A percentile compares a stretch with the other conserved stretches of the same genome.
Evolutionary conservation across 1,140 invertebrate species (phyloP).

Genomic region (Habropoda laboriosa): DNA sequence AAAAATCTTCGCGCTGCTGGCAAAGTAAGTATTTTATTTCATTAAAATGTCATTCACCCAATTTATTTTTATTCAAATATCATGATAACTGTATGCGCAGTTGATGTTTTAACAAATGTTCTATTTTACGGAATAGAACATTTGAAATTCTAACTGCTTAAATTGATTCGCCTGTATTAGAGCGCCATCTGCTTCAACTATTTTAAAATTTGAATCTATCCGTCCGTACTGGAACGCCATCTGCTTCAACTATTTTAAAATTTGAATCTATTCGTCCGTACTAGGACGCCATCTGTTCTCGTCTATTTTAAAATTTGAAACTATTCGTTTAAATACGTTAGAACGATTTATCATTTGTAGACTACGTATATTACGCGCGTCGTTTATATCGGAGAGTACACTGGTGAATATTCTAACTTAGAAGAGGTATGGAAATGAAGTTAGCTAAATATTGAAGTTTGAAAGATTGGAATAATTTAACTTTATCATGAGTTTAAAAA

Average conservation of each 20-base stretch:
- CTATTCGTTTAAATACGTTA: neutral
- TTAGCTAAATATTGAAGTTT: too few species aligned
- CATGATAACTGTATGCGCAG: neutral
- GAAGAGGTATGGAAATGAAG: slow-evolving; percentile 47
- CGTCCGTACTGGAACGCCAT: neutral
- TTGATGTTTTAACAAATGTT: too few species aligned
- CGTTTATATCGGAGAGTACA: slow-evolving; percentile 65
- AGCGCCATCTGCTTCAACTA: neutral
- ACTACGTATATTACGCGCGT: slow-evolving; percentile 61
- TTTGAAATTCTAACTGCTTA: neutral
- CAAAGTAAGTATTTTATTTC: slow-evolving; percentile 47
- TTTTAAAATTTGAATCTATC: neutral
- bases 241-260: neutral
- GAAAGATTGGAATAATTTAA: too few species aligned
- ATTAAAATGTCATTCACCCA: neutral
- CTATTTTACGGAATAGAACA: neutral
- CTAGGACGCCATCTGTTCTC: neutral
- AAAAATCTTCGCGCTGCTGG: slow-evolving; percentile 52
- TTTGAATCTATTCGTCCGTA: neutral
- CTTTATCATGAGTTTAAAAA: neutral
- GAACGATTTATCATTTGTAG: slow-evolving; percentile 40
- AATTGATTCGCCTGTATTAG: neutral
- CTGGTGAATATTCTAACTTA: slow-evolving; percentile 39
- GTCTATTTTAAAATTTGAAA: neutral
- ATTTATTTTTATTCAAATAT: neutral